Evolutionary conservation across 2,888 invertebrate species (phyloP), one percentile per base, ranked within the genome.

Genomic region (Nysson spinosus): DNA sequence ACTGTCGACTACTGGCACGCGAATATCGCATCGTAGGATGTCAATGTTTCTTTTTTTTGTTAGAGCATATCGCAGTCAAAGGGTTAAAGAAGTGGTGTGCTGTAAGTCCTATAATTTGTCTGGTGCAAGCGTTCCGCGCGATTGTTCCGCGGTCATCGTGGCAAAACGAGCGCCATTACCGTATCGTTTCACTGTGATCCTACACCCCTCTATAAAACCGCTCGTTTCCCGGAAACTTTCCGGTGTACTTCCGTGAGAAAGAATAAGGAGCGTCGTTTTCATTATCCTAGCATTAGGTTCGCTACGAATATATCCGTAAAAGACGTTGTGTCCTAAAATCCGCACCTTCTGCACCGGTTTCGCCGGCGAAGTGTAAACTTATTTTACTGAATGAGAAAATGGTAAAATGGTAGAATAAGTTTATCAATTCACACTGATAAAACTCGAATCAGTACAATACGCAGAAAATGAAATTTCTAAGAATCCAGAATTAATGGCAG

Each of bases 131-230:
- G 19, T 61, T 63, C 44, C 37, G 26, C 52, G 57, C 47, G 51
- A 43, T 68, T 51, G 67, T 60, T 43, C 43, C 49, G 51, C 24
- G 58, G 37, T 40, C 19, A 37, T 28, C 51, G 43, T 35, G 40
- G 46, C 37, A 47, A 52, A 69, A 69, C 64, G 69, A 43, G 57
- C 47, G 56, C 64, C 62, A 50, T 62, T 64, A 56, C 54, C 52
- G 60, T 70, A 70, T 70, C 69, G 69, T 69, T 70, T 52, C 49
- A 28, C 47, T 16, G 40, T 34, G 58, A 60, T 65, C 46, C 47
- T 40, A 42, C 39, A 20, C n/a, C 24, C 54, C 17, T 39, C 39
- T 39, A 35, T 42, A 20, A 35, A 42, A 16, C 40, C 30, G 54
- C 63, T 52, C 54, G 22, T 52, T 62, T 54, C 35, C 32, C 37